These are phyloP conservation scores for Dynastes hyllus DNA, from an alignment of 2,888 invertebrate genomes.

Conservation along the genomic window DNA sequence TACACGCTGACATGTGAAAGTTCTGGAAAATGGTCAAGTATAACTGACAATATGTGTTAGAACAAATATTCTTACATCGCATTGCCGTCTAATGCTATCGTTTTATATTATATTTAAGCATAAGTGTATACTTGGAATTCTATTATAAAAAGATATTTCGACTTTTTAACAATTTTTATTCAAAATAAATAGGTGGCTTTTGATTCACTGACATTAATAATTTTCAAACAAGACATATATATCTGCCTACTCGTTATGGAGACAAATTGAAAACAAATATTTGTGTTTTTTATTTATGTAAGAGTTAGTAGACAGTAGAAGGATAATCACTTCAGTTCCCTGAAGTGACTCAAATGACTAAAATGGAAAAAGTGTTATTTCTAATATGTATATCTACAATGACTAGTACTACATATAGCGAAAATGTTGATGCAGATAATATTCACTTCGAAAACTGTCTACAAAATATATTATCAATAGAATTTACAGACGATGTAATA, in stretches of 20 bases:
- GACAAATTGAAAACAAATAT: constrained; percentile 1
- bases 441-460: constrained; percentile 45
- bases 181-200: background rate
- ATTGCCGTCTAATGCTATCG: too few relatives aligned
- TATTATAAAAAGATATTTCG: too few relatives aligned
- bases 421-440: background rate
- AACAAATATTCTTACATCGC: background rate
- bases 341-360: background rate
- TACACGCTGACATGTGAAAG: constrained; percentile 64
- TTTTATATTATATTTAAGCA: too few relatives aligned
- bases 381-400: background rate
- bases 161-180: too few relatives aligned
- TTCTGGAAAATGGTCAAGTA: constrained; percentile 65
- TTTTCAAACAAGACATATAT: background rate
- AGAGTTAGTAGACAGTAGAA: background rate
- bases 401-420: background rate
- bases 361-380: background rate
- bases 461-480: constrained; percentile 40
- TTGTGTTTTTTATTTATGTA: background rate
- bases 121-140: too few relatives aligned
- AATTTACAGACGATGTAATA: constrained; percentile 47
- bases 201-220: background rate
- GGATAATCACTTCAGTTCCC: background rate
- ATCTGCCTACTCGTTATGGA: background rate
- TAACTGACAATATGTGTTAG: constrained; percentile 59